Conservation (phyloP, 2,113 vertebrate genomes). For the Ceyx melanurus region DNA sequence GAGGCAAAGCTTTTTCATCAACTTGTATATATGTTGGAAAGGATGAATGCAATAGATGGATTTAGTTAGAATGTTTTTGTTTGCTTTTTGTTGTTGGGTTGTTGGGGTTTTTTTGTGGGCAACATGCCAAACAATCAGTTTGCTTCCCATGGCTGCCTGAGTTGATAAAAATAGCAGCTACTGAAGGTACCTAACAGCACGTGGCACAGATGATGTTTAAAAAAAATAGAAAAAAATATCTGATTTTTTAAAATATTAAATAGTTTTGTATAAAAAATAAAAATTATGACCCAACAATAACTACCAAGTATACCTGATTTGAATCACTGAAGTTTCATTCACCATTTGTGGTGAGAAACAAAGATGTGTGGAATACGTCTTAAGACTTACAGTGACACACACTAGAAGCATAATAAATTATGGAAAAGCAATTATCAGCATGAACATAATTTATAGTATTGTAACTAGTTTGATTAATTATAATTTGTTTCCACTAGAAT, state of each 20-base stretch:
- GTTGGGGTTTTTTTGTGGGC: background rate
- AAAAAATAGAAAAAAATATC: background rate
- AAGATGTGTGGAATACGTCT: background rate
- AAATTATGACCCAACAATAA: background rate
- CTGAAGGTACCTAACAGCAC: background rate
- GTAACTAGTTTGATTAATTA: background rate
- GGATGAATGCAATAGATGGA: background rate
- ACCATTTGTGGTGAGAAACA: background rate
- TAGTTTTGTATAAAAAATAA: background rate
- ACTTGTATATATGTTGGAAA: constrained; percentile 34
- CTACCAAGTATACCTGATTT: background rate
- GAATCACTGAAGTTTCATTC: background rate
- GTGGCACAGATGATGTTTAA: background rate
- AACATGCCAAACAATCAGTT: constrained; percentile 34
- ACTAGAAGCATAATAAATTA: background rate
- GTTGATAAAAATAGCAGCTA: constrained; percentile 32
- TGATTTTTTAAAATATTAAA: background rate
- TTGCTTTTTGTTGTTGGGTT: too few species aligned
- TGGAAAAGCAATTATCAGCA: background rate
- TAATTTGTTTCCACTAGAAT: background rate
- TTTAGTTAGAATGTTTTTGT: background rate
- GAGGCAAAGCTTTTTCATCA: constrained; percentile 1
- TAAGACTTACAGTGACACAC: background rate
- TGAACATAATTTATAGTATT: background rate
- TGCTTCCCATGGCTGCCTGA: constrained; percentile 33